Percentiles rank a stretch among this genome's conserved stretches.
Conservation (phyloP, 2,113 vertebrate genomes). For the Prolemur simus region DNA sequence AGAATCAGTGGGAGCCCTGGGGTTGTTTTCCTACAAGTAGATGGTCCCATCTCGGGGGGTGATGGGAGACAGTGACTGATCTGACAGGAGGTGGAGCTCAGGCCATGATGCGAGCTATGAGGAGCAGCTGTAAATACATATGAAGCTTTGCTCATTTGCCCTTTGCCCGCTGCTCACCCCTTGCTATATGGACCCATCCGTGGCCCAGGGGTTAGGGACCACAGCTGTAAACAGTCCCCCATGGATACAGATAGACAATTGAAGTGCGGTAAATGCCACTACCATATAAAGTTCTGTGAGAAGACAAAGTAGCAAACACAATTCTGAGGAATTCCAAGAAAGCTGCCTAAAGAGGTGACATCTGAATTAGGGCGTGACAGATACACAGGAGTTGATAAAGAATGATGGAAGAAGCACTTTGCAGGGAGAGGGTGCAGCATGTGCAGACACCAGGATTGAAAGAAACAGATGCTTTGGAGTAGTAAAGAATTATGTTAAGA, state of each 20-base stretch:
- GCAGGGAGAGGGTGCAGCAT: neutral
- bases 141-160: too few species aligned
- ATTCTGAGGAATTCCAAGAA: neutral
- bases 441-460: neutral
- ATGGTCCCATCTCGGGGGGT: too few species aligned
- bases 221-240: neutral
- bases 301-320: neutral
- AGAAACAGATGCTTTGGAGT: neutral
- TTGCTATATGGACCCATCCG: too few species aligned
- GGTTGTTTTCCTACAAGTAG: too few species aligned
- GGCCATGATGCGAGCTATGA: too few species aligned
- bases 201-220: too few species aligned
- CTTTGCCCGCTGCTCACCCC: too few species aligned
- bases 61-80: too few species aligned
- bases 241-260: neutral
- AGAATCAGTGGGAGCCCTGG: too few species aligned
- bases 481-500: neutral
- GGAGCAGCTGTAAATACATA: too few species aligned
- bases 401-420: neutral
- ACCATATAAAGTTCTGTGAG: neutral
- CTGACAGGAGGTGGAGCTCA: too few species aligned
- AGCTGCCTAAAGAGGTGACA: neutral
- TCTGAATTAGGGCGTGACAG: neutral
- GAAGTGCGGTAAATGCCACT: neutral
- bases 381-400: neutral